A percentile compares a stretch with the other conserved stretches of the same genome.
Conservation (phyloP, 2,888 invertebrate genomes). For the Chrysolina oricalcia region DNA sequence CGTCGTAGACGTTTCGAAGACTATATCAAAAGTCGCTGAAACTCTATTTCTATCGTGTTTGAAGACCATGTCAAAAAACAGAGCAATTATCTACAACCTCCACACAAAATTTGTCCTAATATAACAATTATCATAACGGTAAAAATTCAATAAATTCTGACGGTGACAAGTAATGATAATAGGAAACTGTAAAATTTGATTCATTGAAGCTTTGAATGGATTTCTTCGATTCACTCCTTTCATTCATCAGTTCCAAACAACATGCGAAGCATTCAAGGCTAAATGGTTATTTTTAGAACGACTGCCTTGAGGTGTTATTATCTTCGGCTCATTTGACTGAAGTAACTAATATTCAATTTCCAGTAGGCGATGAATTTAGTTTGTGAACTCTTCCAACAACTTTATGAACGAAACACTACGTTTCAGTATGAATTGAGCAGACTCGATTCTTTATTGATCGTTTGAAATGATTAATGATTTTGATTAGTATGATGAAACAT, state of each 20-base stretch:
- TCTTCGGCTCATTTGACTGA: slow-evolving; percentile 11
- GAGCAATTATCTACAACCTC: too few species aligned
- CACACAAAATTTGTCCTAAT: too few species aligned
- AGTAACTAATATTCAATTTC: slow-evolving; percentile 12
- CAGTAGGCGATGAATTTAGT: neutral
- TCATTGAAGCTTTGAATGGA: neutral
- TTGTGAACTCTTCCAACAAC: slow-evolving; percentile 9
- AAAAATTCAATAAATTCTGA: neutral
- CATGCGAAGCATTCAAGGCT: slow-evolving; percentile 12
- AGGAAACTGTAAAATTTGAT: neutral
- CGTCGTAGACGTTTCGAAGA: too few species aligned
- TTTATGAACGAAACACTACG: neutral
- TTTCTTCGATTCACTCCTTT: neutral
- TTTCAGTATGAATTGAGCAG: neutral
- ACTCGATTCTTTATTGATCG: neutral
- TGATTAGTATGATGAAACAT: neutral
- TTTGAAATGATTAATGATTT: neutral
- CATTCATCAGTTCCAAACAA: slow-evolving; percentile 12
- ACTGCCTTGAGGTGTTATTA: slow-evolving; percentile 10
- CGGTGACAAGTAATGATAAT: neutral
- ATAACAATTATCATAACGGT: too few species aligned
- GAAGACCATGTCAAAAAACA: too few species aligned
- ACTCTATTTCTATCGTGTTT: too few species aligned
- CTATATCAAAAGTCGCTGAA: too few species aligned
- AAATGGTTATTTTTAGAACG: slow-evolving; percentile 11